These are phyloP conservation scores for Delichon dasypus DNA, from an alignment of 2,797 vertebrate species.

Conservation along the genomic window DNA sequence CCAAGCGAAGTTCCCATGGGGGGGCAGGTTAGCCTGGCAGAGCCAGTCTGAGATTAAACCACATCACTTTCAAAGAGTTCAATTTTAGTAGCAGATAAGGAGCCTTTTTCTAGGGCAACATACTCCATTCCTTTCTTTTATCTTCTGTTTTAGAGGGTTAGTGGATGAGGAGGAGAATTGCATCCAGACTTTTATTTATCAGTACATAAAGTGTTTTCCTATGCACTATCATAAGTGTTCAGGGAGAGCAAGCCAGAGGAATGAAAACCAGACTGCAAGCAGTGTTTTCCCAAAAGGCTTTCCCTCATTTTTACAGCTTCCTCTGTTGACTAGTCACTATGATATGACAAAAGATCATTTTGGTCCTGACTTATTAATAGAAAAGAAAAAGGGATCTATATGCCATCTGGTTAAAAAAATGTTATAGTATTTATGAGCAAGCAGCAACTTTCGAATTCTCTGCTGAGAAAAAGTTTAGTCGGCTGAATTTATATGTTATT, in stretches of 20 bases:
- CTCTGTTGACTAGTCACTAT: not conserved
- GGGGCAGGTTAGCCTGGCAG: not conserved
- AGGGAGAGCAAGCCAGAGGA: not conserved
- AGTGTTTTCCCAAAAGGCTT: not conserved
- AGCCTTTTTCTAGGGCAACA: not conserved
- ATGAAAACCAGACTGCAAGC: not conserved
- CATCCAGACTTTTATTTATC: not conserved
- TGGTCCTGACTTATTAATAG: not conserved
- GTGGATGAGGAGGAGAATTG: not conserved
- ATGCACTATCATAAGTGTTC: not conserved
- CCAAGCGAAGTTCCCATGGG: not conserved
- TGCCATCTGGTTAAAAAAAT: not conserved
- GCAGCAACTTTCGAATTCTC: constrained; percentile 42
- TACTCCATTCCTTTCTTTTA: not conserved
- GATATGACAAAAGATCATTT: not conserved
- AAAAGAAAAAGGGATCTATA: not conserved
- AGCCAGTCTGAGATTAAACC: not conserved
- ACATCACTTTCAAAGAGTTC: not conserved
- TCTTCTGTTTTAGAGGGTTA: not conserved
- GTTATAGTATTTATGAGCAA: constrained; percentile 6
- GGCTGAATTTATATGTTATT: constrained; percentile 40
- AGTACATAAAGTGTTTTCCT: not conserved
- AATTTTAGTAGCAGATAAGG: not conserved
- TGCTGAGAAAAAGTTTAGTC: not conserved
- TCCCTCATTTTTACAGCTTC: not conserved